Evolutionary conservation across 2,113 vertebrate genomes (phyloP), one percentile per base, ranked within the genome.

Genomic region (Pedetes capensis): DNA sequence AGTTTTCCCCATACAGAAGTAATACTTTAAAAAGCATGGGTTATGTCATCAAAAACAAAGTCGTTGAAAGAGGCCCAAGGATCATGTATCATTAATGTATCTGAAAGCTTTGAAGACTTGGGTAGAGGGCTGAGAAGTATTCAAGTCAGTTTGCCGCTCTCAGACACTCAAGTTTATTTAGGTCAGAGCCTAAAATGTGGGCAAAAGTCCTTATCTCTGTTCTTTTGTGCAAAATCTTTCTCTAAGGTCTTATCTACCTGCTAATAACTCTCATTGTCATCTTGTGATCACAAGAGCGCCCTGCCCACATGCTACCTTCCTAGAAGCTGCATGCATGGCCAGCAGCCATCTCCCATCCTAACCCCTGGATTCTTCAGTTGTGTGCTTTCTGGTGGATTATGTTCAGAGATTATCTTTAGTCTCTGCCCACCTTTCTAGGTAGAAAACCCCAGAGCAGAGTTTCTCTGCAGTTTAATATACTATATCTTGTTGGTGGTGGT

Each of bases 31-130:
- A 86, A 94, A 20, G 34, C n/a, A 3, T 59, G 20, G 47, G 8
- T 49, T 80, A 44, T 82, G 23, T 37, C 42, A 68, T 95, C 44
- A 72, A 79, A 92, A 91, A 51, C 39, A 87, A 88, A 74, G 63
- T 82, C 53, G 72, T 90, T 85, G 71, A 74, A 69, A 88, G 78
- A 78, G 72, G 9, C n/a, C 17, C 85, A 18, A 53, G 47, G 22
- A 47, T 59, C 55, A 25, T 57, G 8, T 17, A n/a, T 81, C 82
- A 93, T 75, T 75, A 47, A 66, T 78, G 55, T 16, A 2, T 76
- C 61, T 69, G 37, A 51, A 59, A 55, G n/a, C 72, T 61, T 78
- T 78, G 47, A 66, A 85, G 81, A 78, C 6, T n/a, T 11, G 8
- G 16, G 7, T 20, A 25, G 57, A 71, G 18, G 39, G 20, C 32